Evolutionary conservation across 2,113 vertebrate species (phyloP).

Genomic region (Prionailurus viverrinus): DNA sequence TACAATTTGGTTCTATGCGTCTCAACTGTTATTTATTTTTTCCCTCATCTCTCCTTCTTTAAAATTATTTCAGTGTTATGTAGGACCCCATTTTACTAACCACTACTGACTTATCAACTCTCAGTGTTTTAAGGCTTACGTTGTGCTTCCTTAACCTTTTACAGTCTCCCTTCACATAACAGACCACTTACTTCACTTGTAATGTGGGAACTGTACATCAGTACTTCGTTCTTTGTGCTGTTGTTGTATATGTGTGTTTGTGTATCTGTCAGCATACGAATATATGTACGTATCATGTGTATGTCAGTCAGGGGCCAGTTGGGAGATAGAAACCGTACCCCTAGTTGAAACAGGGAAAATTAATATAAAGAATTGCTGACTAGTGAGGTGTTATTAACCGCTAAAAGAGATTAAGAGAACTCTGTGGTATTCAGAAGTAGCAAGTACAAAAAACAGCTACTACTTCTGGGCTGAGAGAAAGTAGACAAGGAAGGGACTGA

Average conservation of each 20-base stretch:
- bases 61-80: not conserved
- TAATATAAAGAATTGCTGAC: not conserved
- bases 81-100: not conserved
- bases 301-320: not conserved
- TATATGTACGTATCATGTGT: not conserved
- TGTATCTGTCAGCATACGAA: not conserved
- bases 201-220: not conserved
- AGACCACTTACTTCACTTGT: not conserved
- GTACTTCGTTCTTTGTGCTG: not conserved
- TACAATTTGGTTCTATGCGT: not conserved
- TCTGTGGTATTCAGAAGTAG: not conserved
- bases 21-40: not conserved
- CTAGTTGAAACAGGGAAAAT: conserved; percentile 2
- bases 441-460: not conserved
- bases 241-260: not conserved
- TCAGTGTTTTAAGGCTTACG: not conserved
- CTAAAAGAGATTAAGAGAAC: not conserved
- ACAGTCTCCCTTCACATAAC: not conserved
- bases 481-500: not conserved
- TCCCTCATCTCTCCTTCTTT: not conserved
- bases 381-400: not conserved
- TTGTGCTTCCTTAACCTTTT: not conserved
- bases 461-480: not conserved
- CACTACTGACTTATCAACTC: not conserved
- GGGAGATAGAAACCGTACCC: not conserved